Percentiles rank a stretch among this genome's conserved stretches.
Evolutionary conservation across 92 coral and sea anemone genomes (phyloP).

Genomic region (Porites evermanni): DNA sequence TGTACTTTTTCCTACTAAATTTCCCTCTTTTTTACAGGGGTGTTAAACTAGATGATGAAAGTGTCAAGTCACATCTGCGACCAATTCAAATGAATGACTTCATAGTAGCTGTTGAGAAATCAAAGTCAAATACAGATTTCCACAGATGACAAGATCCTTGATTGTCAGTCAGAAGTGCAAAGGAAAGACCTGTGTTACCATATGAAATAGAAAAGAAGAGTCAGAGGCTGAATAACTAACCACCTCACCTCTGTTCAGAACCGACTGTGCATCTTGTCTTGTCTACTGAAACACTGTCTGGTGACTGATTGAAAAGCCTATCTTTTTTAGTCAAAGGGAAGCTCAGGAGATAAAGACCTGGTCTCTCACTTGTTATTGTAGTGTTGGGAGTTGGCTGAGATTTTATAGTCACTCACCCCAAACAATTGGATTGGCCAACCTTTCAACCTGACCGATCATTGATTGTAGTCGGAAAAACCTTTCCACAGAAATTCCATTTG

Average conservation of each 20-base stretch:
- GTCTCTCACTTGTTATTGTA: no score
- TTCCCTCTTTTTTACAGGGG: constrained; percentile 25
- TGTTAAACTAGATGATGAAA: constrained; percentile 32
- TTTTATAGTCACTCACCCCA: no score
- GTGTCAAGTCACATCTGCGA: constrained; percentile 52
- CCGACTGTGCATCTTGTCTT: neutral
- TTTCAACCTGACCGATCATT: no score
- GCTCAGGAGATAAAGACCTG: no score
- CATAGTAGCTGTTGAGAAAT: constrained; percentile 44
- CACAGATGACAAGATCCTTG: neutral
- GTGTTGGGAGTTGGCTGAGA: no score
- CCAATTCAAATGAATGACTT: constrained; percentile 75
- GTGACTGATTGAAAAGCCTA: no score
- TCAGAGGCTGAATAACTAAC: neutral
- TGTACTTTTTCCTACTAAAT: neutral
- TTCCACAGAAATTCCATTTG: no score
- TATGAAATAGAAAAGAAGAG: neutral
- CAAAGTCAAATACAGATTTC: constrained; percentile 31
- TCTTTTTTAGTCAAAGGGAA: no score
- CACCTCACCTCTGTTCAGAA: neutral
- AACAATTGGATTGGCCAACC: no score
- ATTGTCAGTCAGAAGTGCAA: neutral
- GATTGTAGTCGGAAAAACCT: no score
- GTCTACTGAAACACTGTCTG: neutral
- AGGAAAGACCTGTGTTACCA: neutral